A percentile compares a stretch with the other conserved stretches of the same genome.
Conservation (phyloP, 2,113 vertebrate genomes). For the Uropsilus gracilis region DNA sequence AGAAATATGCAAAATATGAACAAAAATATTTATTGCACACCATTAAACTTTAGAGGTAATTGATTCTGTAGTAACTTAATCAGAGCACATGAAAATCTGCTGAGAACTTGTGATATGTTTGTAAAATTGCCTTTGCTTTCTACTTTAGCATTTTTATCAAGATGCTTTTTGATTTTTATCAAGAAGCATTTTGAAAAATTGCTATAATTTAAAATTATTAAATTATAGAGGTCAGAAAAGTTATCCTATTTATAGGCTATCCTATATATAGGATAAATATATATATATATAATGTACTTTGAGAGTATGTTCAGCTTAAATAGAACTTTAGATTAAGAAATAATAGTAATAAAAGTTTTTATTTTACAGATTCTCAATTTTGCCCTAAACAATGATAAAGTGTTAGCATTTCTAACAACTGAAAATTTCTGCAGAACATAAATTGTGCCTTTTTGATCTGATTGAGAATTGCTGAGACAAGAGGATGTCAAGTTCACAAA, state of each 20-base stretch:
- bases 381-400: neutral
- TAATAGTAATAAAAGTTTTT: neutral
- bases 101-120: neutral
- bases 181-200: neutral
- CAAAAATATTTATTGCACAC: neutral
- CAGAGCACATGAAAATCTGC: neutral
- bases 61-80: neutral
- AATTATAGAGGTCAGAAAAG: neutral
- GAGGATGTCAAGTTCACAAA: conserved; percentile 25
- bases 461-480: conserved; percentile 21
- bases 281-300: neutral
- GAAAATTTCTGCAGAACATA: neutral
- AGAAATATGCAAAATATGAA: neutral
- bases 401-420: neutral
- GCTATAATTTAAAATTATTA: neutral
- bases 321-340: neutral
- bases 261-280: no score
- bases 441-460: conserved; percentile 13
- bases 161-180: no score
- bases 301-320: neutral
- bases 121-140: neutral
- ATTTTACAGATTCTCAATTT: neutral
- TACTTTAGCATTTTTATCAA: neutral
- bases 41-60: neutral
- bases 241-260: neutral